phyloP scores from a whole-genome alignment of 2,888 invertebrate genomes.

The Chloroclystis v-ata region DNA sequence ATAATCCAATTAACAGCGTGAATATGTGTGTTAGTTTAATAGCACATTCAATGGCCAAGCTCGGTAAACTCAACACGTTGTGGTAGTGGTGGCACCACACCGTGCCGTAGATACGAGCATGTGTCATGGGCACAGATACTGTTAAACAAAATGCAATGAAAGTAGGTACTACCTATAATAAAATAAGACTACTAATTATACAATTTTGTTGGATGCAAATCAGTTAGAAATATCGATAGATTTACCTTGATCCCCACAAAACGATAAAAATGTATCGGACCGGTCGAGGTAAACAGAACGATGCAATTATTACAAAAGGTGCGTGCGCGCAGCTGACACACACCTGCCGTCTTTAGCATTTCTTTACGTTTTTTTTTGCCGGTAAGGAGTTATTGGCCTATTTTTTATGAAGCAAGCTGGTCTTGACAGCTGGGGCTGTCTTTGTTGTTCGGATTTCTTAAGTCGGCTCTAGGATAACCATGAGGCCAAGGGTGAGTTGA shows the following conservation, averaged over 20 bases:
- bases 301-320: slow-evolving; percentile 72
- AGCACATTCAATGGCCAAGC: no score
- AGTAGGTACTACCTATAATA: no score
- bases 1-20: no score
- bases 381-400: slow-evolving; percentile 76
- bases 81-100: no score
- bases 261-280: slow-evolving; percentile 39
- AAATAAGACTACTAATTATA: background rate
- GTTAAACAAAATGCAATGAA: no score
- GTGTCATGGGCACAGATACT: no score
- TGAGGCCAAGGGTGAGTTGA: slow-evolving; percentile 30
- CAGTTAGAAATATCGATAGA: slow-evolving; percentile 25
- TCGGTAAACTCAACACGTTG: no score
- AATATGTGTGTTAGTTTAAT: no score
- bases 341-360: slow-evolving; percentile 76
- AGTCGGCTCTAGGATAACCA: slow-evolving; percentile 58
- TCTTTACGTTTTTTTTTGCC: slow-evolving; percentile 69
- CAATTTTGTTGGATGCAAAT: background rate
- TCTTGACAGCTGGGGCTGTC: slow-evolving; percentile 59
- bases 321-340: slow-evolving; percentile 70
- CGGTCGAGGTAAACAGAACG: slow-evolving; percentile 55
- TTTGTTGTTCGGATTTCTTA: slow-evolving; percentile 40
- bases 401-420: slow-evolving; percentile 77
- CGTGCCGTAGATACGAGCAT: no score
- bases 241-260: slow-evolving; percentile 36